Evolutionary conservation across 2,113 vertebrate species (phyloP).

Genomic region (Mormoops blainvillei): DNA sequence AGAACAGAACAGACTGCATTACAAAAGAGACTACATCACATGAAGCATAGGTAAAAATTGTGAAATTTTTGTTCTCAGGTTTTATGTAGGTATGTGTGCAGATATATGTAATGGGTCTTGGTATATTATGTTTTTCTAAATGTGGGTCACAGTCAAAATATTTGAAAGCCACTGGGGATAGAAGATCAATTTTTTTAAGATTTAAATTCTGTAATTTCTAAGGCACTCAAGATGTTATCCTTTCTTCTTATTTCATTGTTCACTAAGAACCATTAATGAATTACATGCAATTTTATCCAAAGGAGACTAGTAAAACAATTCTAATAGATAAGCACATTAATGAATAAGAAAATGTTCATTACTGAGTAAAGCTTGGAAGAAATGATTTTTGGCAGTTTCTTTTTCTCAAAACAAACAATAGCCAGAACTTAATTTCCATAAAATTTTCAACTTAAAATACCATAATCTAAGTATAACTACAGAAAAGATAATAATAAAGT

Average conservation of each 20-base stretch:
- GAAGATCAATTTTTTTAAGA: not conserved
- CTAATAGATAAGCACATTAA: slow-evolving; percentile 14
- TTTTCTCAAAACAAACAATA: slow-evolving; percentile 1
- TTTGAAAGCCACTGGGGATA: not conserved
- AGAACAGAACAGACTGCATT: not conserved
- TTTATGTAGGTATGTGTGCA: not conserved
- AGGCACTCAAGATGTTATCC: not conserved
- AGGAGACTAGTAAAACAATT: slow-evolving; percentile 17
- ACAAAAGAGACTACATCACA: not conserved
- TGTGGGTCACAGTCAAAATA: not conserved
- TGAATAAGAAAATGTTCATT: slow-evolving; percentile 27
- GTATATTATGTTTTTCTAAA: not conserved
- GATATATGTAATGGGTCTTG: not conserved
- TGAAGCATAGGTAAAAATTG: not conserved
- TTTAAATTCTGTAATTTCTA: not conserved
- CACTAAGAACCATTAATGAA: slow-evolving; percentile 29
- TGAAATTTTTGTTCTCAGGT: not conserved
- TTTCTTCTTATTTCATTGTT: slow-evolving; percentile 20
- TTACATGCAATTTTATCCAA: slow-evolving; percentile 25
- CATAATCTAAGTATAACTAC: not conserved
- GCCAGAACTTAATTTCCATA: slow-evolving; percentile 27
- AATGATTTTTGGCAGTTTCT: not conserved
- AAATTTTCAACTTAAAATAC: not conserved
- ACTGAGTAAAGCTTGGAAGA: not conserved
- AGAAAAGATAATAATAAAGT: not conserved